A percentile compares a stretch with the other conserved stretches of the same genome.
phyloP scores from a whole-genome alignment of 1,140 invertebrate species.

The Drosophila elegans region DNA sequence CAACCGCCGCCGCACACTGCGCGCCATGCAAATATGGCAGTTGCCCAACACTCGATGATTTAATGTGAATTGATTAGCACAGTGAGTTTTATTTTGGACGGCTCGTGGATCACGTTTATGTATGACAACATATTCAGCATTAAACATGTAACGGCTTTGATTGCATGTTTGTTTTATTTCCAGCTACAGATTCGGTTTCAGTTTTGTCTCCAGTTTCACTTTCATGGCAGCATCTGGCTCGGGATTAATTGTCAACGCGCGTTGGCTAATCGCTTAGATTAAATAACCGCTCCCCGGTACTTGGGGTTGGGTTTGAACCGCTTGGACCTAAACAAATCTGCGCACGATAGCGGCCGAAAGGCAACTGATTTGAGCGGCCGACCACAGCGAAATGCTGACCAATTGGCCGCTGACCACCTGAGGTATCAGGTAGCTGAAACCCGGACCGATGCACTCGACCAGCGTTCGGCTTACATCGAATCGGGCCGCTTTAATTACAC shows the following conservation, averaged over 20 bases:
- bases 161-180: not conserved
- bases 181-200: not conserved
- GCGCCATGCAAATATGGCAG: slow-evolving; percentile 26
- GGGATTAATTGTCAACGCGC: slow-evolving; percentile 7
- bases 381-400: slow-evolving; percentile 26
- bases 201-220: slow-evolving; percentile 38
- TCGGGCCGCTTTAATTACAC: slow-evolving; percentile 56
- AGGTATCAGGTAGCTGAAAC: slow-evolving; percentile 28
- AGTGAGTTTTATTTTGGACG: slow-evolving; percentile 20
- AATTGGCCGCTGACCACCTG: slow-evolving; percentile 28
- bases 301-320: slow-evolving; percentile 13
- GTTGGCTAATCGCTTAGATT: slow-evolving; percentile 34
- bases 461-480: slow-evolving; percentile 10
- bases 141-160: not conserved
- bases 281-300: slow-evolving; percentile 18
- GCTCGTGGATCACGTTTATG: slow-evolving; percentile 32
- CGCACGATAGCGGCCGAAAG: slow-evolving; percentile 29
- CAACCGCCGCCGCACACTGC: slow-evolving; percentile 27
- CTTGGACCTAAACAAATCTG: slow-evolving; percentile 32
- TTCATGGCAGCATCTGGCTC: slow-evolving; percentile 36
- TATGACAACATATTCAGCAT: slow-evolving; percentile 42
- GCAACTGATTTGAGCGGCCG: slow-evolving; percentile 49
- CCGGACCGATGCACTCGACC: slow-evolving; percentile 40
- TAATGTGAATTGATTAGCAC: slow-evolving; percentile 39
- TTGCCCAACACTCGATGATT: slow-evolving; percentile 41